Conservation (phyloP, 2,888 invertebrate genomes). For the Patella ulyssiponensis region DNA sequence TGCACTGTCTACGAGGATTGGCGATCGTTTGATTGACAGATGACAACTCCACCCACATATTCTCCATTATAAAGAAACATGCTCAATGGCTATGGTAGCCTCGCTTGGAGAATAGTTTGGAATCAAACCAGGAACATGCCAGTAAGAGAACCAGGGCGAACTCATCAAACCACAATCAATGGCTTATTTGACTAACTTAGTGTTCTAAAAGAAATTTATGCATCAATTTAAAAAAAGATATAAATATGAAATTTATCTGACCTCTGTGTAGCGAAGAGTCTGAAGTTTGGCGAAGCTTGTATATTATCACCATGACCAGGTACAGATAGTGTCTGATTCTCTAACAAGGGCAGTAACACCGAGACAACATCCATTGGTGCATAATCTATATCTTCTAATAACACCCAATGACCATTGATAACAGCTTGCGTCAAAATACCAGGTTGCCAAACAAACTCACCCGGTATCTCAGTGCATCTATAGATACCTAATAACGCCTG, state of each 20-base stretch:
- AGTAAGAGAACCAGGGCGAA: no score
- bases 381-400: conserved; percentile 95
- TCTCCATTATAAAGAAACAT: no score
- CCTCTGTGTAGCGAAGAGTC: conserved; percentile 90
- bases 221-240: neutral
- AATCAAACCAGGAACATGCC: no score
- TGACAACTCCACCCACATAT: no score
- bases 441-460: conserved; percentile 96
- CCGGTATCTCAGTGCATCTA: conserved; percentile 95
- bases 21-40: no score
- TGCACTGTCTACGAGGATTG: no score
- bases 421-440: conserved; percentile 87
- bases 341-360: conserved; percentile 86
- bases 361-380: conserved; percentile 95
- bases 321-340: conserved; percentile 85
- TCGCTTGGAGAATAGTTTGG: no score
- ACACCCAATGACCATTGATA: conserved; percentile 80
- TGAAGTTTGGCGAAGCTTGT: conserved; percentile 87
- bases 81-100: no score
- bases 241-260: conserved; percentile 36
- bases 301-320: conserved; percentile 91
- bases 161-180: no score
- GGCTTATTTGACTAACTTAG: no score
- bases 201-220: no score
- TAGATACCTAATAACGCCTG: conserved; percentile 89